Conservation (phyloP, 1,140 invertebrate species). For the Eupristina koningsbergeri region DNA sequence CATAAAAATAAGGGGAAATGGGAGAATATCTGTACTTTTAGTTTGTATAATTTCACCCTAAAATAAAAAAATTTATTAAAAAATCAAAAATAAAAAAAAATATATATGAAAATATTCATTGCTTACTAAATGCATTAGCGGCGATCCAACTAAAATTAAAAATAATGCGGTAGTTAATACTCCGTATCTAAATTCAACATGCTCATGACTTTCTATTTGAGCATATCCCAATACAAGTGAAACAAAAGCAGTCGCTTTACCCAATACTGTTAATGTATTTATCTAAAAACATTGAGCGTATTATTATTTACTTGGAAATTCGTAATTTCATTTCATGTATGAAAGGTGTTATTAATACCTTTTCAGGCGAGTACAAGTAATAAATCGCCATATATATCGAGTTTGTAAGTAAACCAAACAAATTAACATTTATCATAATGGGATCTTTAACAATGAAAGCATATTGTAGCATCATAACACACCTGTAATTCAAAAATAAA, state of each 20-base stretch:
- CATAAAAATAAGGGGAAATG: constrained; percentile 86
- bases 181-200: constrained; percentile 80
- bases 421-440: constrained; percentile 83
- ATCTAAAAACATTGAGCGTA: constrained; percentile 58
- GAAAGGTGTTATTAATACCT: constrained; percentile 62
- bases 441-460: constrained; percentile 80
- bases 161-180: constrained; percentile 80
- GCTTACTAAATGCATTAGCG: constrained; percentile 81
- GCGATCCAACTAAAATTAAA: constrained; percentile 79
- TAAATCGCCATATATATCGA: constrained; percentile 78
- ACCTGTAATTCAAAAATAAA: constrained; percentile 71
- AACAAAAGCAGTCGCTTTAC: constrained; percentile 74
- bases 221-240: constrained; percentile 77
- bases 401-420: constrained; percentile 80
- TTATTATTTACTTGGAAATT: constrained; percentile 18
- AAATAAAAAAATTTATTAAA: constrained; percentile 45
- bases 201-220: constrained; percentile 76
- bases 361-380: constrained; percentile 77
- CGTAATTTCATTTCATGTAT: not conserved
- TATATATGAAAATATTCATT: not conserved
- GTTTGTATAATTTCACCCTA: constrained; percentile 82
- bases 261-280: constrained; percentile 61
- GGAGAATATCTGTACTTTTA: constrained; percentile 84
- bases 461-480: constrained; percentile 81
- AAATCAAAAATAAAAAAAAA: not conserved